Base-by-base conservation (phyloP, 1,140 invertebrate genomes). In the Limonius californicus region DNA sequence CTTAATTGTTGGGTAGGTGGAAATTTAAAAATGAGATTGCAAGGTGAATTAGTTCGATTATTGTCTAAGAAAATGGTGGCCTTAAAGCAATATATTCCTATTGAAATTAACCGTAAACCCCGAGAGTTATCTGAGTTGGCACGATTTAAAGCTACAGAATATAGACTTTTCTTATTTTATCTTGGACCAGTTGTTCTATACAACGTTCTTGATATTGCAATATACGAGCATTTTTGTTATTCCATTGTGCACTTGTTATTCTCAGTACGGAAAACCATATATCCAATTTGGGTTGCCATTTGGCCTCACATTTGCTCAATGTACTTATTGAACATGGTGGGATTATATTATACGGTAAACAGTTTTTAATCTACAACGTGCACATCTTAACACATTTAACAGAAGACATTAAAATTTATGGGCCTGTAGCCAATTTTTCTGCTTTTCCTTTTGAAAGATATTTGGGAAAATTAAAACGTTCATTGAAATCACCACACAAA, bases 111-210 rank as follows among this genome's bases (percentile, higher is more conserved):
- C 57, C 16, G 64, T 47, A 68, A 66, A 64, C 59, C 64, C 3
- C 57, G 61, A 50, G 3, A 7, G 6, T 16, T 66, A 15, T 47
- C 47, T 15, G 67, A 68, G 27, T 19, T 68, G 15, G 18, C 47
- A 15, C n/a, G 64, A 18, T 80, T 75, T 75, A 82, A 81, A 71
- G 78, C 77, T 8, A 81, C 78, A 21, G 79, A 81, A 66, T 78
- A 77, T 68, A 64, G 79, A 19, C 71, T 74, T 54, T 80, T 81
- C 72, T 54, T 81, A 16, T 58, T 79, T 7, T 80, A 80, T 68
- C 71, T 72, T 20, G 79, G 78, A 15, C 69, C 74, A n/a, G n/a
- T n/a, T 35, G 71, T 75, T 42, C 61, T 79, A 30, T 71, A 70
- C 61, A 57, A 68, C 43, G 62, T 70, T 47, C 16, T 79, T 18